Percentiles rank a stretch among this genome's conserved stretches.
Conservation (phyloP, 2,113 vertebrate species). For the Corythaixoides concolor region DNA sequence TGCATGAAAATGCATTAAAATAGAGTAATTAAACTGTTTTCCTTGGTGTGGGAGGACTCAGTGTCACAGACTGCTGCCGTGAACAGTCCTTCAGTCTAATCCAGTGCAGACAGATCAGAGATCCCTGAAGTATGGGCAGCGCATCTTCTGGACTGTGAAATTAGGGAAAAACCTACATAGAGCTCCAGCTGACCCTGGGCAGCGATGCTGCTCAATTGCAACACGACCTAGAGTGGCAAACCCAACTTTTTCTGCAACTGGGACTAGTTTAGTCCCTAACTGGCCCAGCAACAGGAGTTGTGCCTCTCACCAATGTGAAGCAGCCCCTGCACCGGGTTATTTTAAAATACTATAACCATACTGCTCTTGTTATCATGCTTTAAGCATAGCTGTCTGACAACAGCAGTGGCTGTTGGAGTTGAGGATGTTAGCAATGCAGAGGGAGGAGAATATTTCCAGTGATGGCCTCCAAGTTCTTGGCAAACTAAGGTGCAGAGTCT, state of each 20-base stretch:
- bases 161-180: background rate
- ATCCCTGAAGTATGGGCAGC: background rate
- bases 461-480: background rate
- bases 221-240: background rate
- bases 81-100: background rate
- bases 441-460: background rate
- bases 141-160: background rate
- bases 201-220: background rate
- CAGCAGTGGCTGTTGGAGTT: background rate
- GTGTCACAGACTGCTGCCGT: background rate
- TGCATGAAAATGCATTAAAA: background rate
- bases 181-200: background rate
- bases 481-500: background rate
- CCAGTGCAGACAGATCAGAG: background rate
- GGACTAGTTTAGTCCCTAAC: background rate
- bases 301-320: background rate
- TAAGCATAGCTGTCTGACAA: background rate
- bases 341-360: background rate
- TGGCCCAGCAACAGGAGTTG: background rate
- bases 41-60: background rate
- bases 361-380: background rate
- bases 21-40: background rate
- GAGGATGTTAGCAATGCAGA: background rate
- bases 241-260: background rate
- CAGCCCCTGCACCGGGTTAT: background rate